Base-by-base conservation (phyloP, 2,888 invertebrate genomes). In the Clepsis dumicolana region DNA sequence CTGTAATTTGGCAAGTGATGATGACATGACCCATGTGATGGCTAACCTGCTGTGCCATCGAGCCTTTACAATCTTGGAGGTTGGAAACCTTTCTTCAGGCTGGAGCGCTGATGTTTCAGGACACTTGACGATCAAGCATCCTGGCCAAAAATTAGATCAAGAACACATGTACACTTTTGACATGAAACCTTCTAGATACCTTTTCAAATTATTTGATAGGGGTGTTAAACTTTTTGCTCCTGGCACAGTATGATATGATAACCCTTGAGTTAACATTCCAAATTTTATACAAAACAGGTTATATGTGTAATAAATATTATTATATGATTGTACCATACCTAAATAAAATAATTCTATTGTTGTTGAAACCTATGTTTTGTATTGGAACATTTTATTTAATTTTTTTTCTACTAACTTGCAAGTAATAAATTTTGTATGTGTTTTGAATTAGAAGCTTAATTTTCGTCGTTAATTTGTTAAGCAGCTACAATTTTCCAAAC, bases 171-270 rank as follows among this genome's bases (percentile, higher is more conserved):
- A 77, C 66, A 75, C 72, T 27, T 74, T 90, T 71, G 85, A 90
- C 41, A 71, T 81, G 14, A 89, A 89, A 74, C 77, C 85, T 57
- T 77, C 77, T 32, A 80, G 80, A 72, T 95, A 95, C 83, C 93
- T 96, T 65, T 97, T 95, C 79, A 97, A 96, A 89, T 93, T 97
- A 69, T 95, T 95, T 84, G 97, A 97, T 84, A 95, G 96, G 80
- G 96, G 96, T 78, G 95, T 97, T 2, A 96, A 96, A 83, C 94
- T 96, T 52, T 96, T 96, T 83, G 95, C 95, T 73, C 96, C 96
- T 1, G 97, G 97, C 48, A 94, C 89, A n/a, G 86, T 92, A 2
- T 67, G 25, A 67, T 35, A 21, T 21, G 8, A 12, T 12, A 41
- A 52, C 7, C 12, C 7, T 50, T 2, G 50, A 27, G 35, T 44